Base-by-base conservation (phyloP, 35 echinoderm and acorn worm genomes). In the Chiridota heheva region DNA sequence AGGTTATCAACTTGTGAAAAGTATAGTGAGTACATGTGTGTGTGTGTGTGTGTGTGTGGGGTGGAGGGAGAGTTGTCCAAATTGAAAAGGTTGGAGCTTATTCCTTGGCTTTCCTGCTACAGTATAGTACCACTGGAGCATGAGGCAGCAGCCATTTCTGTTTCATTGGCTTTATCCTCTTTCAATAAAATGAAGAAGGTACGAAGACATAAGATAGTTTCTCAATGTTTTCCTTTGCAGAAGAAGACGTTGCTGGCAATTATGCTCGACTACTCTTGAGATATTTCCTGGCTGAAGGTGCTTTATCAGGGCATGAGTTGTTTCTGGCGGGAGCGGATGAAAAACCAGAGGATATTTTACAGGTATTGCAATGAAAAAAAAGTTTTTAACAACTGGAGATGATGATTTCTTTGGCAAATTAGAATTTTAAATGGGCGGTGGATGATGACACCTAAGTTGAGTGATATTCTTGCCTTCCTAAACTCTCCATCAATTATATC, bases 241-340 rank as follows among this genome's bases (percentile, higher is more conserved):
- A 97, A 67, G 93, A 91, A 40, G 93, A 97, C 48, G 79, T 67
- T 8, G 84, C 69, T 82, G 80, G 84, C 36, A 86, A 80, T 58
- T 91, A 84, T 81, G 84, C 93, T 69, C 79, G 73, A 29, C 73
- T 97, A 38, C 57, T 97, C 48, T 61, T 97, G 4, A 58, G 87
- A 22, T 97, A 97, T 36, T 97, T 91, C 55, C 67, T 97, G 1
- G 93, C 93, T 32, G 93, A 97, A 81, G 93, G 93, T 3, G 63
- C 91, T 2, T 84, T 97, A 84, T 72, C 59, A 25, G 84, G 80
- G 17, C 93, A 97, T 60, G 44, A 77, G n/a, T 66, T 91, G 41
- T 87, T 91, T 44, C 40, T 97, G 33, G 77, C 88, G 1, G 83
- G 78, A 65, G 83, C 72, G 1, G 82, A 91, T 49, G 66, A 89